A percentile compares a stretch with the other conserved stretches of the same genome.
phyloP scores from a whole-genome alignment of 2,888 invertebrate genomes.

The Gari tellinella region DNA sequence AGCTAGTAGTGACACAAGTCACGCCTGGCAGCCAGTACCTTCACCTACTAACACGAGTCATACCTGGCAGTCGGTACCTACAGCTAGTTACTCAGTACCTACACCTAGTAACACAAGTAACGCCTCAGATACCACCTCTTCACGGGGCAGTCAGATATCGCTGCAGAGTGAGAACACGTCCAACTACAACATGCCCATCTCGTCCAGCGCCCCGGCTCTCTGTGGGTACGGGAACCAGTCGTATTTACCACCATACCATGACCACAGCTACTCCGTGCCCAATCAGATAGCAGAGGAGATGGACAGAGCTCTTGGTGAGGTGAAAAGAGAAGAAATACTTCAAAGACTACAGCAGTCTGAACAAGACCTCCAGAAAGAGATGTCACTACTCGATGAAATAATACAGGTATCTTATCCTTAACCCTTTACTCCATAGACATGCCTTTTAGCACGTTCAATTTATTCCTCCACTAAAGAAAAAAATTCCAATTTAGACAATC shows the following conservation, averaged over 20 bases:
- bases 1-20: no score
- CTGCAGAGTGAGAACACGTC: conserved; percentile 27
- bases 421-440: no score
- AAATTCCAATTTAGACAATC: no score
- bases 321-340: conserved; percentile 64
- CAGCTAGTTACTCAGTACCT: no score
- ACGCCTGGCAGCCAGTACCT: no score
- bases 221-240: conserved; percentile 55
- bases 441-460: no score
- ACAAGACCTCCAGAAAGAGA: conserved; percentile 73
- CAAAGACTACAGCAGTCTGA: conserved; percentile 73
- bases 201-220: conserved; percentile 65
- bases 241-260: conserved; percentile 20
- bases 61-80: no score
- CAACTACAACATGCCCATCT: conserved; percentile 48
- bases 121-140: conserved; percentile 48
- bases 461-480: no score
- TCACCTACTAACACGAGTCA: no score
- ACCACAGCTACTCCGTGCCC: conserved; percentile 61
- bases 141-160: conserved; percentile 43
- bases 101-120: conserved; percentile 25
- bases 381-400: conserved; percentile 79
- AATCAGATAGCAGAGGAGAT: conserved; percentile 67
- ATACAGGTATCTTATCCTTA: no score
- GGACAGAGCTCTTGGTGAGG: conserved; percentile 43